Base-by-base conservation (phyloP, 2,113 vertebrate species). In the Paratilapia polleni region DNA sequence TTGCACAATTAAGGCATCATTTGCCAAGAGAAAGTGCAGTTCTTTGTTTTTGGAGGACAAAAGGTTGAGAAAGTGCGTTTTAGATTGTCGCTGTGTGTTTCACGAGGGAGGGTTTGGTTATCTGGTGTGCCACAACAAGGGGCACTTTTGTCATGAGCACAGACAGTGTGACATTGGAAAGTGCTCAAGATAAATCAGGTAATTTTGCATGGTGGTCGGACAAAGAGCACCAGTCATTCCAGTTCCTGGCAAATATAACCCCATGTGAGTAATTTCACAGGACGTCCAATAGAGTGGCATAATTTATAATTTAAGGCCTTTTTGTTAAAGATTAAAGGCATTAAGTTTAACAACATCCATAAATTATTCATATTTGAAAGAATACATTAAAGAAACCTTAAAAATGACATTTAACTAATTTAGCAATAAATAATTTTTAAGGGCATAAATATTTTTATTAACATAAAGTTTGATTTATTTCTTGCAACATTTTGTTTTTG, bases 1-100 rank as follows among this genome's bases (percentile, higher is more conserved):
- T 94, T 88, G 84, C 94, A 95, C 94, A 94, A 94, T 96, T 95
- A 95, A 95, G 94, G 95, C 94, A 88, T 95, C 94, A 95, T 95
- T 96, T 95, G 92, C 87, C 89, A 92, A 87, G 91, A 91, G 82
- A 94, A 92, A 94, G 78, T 64, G 80, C 86, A 70, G 87, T 56
- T 88, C 92, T 94, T 95, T 96, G 95, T 96, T 92, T 94, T 92
- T 85, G 47, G 62, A 61, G 82, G 81, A 95, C 94, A 96, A 96
- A 95, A 89, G 93, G 86, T 89, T 88, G 88, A 89, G 85, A 92
- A 88, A 87, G 92, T 52, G 73, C 84, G 80, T 89, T 91, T 87
- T 61, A 80, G 85, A 89, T 85, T 20, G 38, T 74, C 31, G 84
- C 38, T 63, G 82, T 26, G 87, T 82, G 84, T 38, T 90, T 87